These are phyloP conservation scores for Leuciscus waleckii DNA, from an alignment of 2,797 vertebrate genomes.

Conservation along the genomic window DNA sequence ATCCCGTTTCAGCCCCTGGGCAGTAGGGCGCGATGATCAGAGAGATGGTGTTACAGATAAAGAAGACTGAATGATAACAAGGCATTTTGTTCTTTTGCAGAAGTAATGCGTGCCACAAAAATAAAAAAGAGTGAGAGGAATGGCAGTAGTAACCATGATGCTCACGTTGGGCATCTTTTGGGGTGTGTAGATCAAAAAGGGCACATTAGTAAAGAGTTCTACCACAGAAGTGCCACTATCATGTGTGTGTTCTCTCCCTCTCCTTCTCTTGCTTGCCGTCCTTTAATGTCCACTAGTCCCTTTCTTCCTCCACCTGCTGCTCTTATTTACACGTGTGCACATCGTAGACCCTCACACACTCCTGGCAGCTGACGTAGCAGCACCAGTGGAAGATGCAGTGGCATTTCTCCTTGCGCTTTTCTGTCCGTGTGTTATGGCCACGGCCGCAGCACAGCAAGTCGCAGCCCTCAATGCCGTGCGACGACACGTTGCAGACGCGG, in stretches of 20 bases:
- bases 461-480: slow-evolving; percentile 96
- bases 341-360: slow-evolving; percentile 92
- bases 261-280: slow-evolving; percentile 37
- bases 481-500: slow-evolving; percentile 94
- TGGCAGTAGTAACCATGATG: slow-evolving; percentile 44
- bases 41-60: slow-evolving; percentile 59
- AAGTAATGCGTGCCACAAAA: slow-evolving; percentile 17
- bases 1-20: slow-evolving; percentile 56
- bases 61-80: slow-evolving; percentile 51
- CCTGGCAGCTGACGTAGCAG: slow-evolving; percentile 97
- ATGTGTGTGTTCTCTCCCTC: slow-evolving; percentile 45
- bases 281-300: slow-evolving; percentile 40
- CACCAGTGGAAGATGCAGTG: slow-evolving; percentile 99
- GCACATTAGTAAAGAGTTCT: slow-evolving; percentile 55
- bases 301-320: not conserved
- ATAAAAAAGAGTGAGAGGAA: slow-evolving; percentile 31
- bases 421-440: slow-evolving; percentile 96
- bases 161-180: slow-evolving; percentile 48
- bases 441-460: slow-evolving; percentile 97
- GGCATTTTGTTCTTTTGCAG: slow-evolving; percentile 42
- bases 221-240: slow-evolving; percentile 68
- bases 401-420: slow-evolving; percentile 96
- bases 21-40: slow-evolving; percentile 52
- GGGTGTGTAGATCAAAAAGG: slow-evolving; percentile 39
- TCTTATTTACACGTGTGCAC: slow-evolving; percentile 96